phyloP scores from a whole-genome alignment of 2,113 vertebrate genomes.

The Gasterosteus nipponicus region DNA sequence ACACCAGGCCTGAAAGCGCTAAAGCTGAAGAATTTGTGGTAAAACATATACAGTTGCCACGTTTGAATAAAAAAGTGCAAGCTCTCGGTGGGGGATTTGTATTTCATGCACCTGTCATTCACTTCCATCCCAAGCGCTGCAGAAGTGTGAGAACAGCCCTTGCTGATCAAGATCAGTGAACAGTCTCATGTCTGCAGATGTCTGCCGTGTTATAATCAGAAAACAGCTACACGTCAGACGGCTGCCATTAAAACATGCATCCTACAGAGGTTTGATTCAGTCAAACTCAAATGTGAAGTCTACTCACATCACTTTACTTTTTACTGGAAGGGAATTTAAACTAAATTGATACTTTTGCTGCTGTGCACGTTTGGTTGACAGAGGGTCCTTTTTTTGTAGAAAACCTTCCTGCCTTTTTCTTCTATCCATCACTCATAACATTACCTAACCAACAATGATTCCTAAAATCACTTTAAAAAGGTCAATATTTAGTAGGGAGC shows the following conservation, averaged over 20 bases:
- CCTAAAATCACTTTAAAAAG: not conserved
- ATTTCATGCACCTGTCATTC: conserved; percentile 67
- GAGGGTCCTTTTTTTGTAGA: not conserved
- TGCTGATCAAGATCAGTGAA: conserved; percentile 78
- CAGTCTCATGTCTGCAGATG: conserved; percentile 77
- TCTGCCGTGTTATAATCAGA: conserved; percentile 48
- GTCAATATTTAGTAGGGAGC: not conserved
- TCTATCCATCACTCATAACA: not conserved
- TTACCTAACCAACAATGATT: not conserved
- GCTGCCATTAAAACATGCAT: conserved; percentile 40
- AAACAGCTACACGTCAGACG: conserved; percentile 42
- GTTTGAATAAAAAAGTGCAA: conserved; percentile 23
- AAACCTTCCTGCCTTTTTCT: not conserved
- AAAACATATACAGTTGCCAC: conserved; percentile 28
- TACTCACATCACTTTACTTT: not conserved
- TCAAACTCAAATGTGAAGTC: conserved; percentile 14
- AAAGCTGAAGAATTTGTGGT: not conserved
- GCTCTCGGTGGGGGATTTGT: conserved; percentile 53
- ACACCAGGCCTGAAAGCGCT: conserved; percentile 7
- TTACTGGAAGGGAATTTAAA: not conserved
- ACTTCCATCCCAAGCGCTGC: conserved; percentile 50
- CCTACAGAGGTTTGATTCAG: conserved; percentile 23
- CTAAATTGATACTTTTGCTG: not conserved
- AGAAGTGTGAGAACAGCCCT: conserved; percentile 70
- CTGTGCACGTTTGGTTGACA: not conserved